These are phyloP conservation scores for Botia almorhae DNA, from an alignment of 2,797 vertebrate species.

Conservation along the genomic window DNA sequence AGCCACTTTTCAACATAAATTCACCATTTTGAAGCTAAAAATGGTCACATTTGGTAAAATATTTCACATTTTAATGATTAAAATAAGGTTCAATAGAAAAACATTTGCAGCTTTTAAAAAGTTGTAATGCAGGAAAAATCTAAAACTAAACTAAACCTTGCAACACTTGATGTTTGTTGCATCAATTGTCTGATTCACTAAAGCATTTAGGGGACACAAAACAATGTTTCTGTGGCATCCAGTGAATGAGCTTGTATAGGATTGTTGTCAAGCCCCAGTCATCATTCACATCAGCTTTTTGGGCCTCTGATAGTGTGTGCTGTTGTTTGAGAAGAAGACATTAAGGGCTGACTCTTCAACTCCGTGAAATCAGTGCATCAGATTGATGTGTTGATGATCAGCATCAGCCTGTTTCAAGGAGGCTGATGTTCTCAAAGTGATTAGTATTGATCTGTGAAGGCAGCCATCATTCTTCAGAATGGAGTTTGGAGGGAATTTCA, in stretches of 20 bases:
- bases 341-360: slow-evolving; percentile 1
- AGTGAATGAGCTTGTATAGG: background rate
- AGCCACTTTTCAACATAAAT: too few relatives aligned
- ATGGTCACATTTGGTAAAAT: too few relatives aligned
- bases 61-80: too few relatives aligned
- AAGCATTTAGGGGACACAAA: background rate
- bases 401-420: slow-evolving; percentile 24
- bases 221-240: background rate
- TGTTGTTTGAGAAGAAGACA: background rate
- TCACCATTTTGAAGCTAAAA: too few relatives aligned
- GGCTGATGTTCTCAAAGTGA: slow-evolving; percentile 41
- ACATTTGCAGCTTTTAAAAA: too few relatives aligned
- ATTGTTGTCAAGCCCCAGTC: background rate
- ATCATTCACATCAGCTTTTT: slow-evolving; percentile 1
- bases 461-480: slow-evolving; percentile 22
- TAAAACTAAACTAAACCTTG: too few relatives aligned
- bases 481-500: slow-evolving; percentile 30
- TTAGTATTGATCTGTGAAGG: slow-evolving; percentile 39
- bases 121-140: too few relatives aligned
- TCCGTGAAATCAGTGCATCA: slow-evolving; percentile 19
- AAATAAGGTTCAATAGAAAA: too few relatives aligned
- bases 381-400: slow-evolving; percentile 33
- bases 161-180: too few relatives aligned
- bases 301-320: background rate
- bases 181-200: background rate